Base-by-base conservation (phyloP, 2,888 invertebrate species). In the Meloe dianella region DNA sequence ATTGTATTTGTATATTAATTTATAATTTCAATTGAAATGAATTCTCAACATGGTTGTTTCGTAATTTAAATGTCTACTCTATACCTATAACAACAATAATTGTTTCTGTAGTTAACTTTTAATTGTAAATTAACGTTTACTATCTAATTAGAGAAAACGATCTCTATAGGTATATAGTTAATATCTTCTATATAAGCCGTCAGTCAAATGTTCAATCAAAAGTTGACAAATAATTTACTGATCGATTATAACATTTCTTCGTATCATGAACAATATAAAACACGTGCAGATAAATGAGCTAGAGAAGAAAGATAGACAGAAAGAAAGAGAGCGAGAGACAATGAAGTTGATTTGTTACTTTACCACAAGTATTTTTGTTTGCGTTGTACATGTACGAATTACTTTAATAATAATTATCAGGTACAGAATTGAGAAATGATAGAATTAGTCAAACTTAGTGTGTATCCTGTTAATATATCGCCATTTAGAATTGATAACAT, bases 401-500 rank as follows among this genome's bases (percentile, higher is more conserved):
- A 47, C 20, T 20, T 47, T 47, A 1, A 10, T 47, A 47, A 47
- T 47, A 47, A 47, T 20, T 47, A 47, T 20, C 20, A 20, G 47
- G 47, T 20, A 47, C 3, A 20, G 47, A 10, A 20, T 47, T 47
- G 47, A 47, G 47, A 47, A 47, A 47, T 47, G 20, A 20, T 47
- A 20, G 20, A 20, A 47, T 47, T 47, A 47, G 20, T 20, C 10
- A 47, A 20, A 47, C n/a, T n/a, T n/a, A 20, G 17, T 9, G 20
- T 20, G 47, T 3, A 41, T n/a, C 38, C 38, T 41, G 38, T 41
- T 41, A 41, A 41, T 41, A n/a, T 41, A 17, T 41, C 38, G 20
- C 20, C 20, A 20, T 47, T 47, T 41, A n/a, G 47, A 47, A 47
- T 47, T 47, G 47, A 47, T 47, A 32, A 38, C n/a, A 38, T n/a